phyloP scores from a whole-genome alignment of 64 coral and sea anemone genomes.

The Porites lutea region DNA sequence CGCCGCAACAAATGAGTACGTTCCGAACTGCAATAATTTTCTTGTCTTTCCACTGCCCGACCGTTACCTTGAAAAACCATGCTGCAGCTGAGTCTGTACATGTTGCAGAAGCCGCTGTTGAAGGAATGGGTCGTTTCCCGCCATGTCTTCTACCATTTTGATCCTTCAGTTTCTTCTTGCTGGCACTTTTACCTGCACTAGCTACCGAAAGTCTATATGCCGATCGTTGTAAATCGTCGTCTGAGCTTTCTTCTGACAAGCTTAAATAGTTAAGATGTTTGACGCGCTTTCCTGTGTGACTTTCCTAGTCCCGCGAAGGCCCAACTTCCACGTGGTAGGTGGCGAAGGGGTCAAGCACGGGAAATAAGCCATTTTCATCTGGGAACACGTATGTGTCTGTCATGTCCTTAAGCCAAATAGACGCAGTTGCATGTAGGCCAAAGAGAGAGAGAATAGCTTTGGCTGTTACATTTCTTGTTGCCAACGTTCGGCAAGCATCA shows the following conservation, averaged over 20 bases:
- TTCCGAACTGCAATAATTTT: slow-evolving; percentile 2
- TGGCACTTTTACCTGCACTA: neutral
- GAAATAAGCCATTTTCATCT: slow-evolving; percentile 40
- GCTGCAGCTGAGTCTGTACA: neutral
- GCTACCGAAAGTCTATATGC: slow-evolving; percentile 28
- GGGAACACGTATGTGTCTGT: slow-evolving; percentile 36
- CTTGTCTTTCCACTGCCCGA: neutral
- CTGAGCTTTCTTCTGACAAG: slow-evolving; percentile 26
- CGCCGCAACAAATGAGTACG: neutral
- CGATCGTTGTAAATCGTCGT: slow-evolving; percentile 3
- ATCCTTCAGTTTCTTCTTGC: neutral
- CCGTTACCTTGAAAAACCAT: neutral
- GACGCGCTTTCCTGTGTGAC: slow-evolving; percentile 12
- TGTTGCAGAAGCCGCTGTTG: neutral
- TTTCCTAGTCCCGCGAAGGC: neutral
- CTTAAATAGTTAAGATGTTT: slow-evolving; percentile 11
- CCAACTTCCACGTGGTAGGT: slow-evolving; percentile 20
- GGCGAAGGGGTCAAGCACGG: neutral
- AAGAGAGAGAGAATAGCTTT: neutral
- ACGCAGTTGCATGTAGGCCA: neutral
- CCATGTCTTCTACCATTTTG: neutral
- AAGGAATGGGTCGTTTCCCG: slow-evolving; percentile 21
- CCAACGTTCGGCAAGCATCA: slow-evolving; percentile 13
- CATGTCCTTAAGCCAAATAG: slow-evolving; percentile 26
- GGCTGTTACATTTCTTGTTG: slow-evolving; percentile 32